Conservation (phyloP, 2,797 vertebrate genomes). For the Neoniphon sammara region DNA sequence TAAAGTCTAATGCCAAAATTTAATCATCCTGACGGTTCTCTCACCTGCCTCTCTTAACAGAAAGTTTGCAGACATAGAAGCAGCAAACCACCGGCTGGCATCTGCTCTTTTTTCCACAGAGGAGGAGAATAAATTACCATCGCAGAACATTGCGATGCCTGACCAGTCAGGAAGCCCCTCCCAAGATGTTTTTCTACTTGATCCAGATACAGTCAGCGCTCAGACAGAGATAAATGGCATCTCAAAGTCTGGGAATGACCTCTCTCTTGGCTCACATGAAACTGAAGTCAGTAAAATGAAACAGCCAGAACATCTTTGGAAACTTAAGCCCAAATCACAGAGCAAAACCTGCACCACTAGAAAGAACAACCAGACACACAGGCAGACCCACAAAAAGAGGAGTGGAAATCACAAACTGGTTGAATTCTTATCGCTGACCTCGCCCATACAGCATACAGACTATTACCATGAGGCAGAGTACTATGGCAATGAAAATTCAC, state of each 20-base stretch:
- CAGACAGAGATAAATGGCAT: not conserved
- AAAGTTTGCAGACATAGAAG: constrained; percentile 88
- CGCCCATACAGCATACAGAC: constrained; percentile 25
- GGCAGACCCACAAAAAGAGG: constrained; percentile 22
- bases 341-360: not conserved
- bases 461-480: constrained; percentile 2
- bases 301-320: constrained; percentile 56
- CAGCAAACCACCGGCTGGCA: constrained; percentile 82
- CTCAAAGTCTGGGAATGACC: constrained; percentile 10
- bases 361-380: constrained; percentile 27
- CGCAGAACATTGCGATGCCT: constrained; percentile 36
- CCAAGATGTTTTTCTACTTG: constrained; percentile 30
- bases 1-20: not conserved
- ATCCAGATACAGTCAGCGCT: constrained; percentile 7
- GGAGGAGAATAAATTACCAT: constrained; percentile 44
- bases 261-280: constrained; percentile 33
- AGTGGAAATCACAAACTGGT: constrained; percentile 8
- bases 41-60: constrained; percentile 69
- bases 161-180: constrained; percentile 29
- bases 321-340: constrained; percentile 39
- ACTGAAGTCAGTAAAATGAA: constrained; percentile 42
- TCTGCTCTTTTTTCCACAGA: constrained; percentile 77
- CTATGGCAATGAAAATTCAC: constrained; percentile 37
- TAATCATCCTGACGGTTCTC: not conserved
- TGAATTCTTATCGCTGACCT: constrained; percentile 32